Evolutionary conservation across 2,888 invertebrate genomes (phyloP).

Genomic region (Nomada hirtipes): DNA sequence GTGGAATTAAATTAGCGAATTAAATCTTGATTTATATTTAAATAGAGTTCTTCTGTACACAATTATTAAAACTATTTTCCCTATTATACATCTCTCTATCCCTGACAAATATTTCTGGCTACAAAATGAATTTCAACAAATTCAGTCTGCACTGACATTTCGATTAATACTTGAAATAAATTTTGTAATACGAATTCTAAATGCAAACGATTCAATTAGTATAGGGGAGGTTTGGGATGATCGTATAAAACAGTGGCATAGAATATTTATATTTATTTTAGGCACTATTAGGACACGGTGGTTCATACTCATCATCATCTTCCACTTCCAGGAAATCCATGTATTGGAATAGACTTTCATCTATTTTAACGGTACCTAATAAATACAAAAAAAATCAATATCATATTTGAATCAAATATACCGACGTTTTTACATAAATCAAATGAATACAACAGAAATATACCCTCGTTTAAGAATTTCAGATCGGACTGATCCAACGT

Average conservation of each 20-base stretch:
- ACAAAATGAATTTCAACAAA: constrained; percentile 31
- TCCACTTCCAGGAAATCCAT: constrained; percentile 92
- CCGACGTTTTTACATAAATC: neutral
- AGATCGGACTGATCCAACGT: constrained; percentile 98
- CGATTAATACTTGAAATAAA: constrained; percentile 37
- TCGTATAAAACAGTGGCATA: constrained; percentile 21
- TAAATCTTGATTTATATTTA: no score
- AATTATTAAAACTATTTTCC: constrained; percentile 66
- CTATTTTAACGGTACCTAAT: constrained; percentile 93
- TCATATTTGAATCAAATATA: neutral
- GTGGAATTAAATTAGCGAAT: neutral
- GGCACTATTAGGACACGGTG: constrained; percentile 71
- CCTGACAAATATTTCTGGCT: no score
- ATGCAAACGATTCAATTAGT: constrained; percentile 35
- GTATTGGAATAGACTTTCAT: constrained; percentile 96
- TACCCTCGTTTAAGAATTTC: constrained; percentile 96
- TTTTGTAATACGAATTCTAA: constrained; percentile 38
- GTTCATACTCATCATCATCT: constrained; percentile 85
- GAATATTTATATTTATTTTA: constrained; percentile 63
- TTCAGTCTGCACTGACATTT: constrained; percentile 28
- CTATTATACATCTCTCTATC: constrained; percentile 36
- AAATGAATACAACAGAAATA: neutral
- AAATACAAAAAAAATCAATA: constrained; percentile 67
- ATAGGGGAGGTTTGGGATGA: constrained; percentile 20
- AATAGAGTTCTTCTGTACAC: constrained; percentile 48